Percentiles rank a stretch among this genome's conserved stretches.
phyloP scores from a whole-genome alignment of 2,888 invertebrate genomes.

The Priocnemis perturbator region DNA sequence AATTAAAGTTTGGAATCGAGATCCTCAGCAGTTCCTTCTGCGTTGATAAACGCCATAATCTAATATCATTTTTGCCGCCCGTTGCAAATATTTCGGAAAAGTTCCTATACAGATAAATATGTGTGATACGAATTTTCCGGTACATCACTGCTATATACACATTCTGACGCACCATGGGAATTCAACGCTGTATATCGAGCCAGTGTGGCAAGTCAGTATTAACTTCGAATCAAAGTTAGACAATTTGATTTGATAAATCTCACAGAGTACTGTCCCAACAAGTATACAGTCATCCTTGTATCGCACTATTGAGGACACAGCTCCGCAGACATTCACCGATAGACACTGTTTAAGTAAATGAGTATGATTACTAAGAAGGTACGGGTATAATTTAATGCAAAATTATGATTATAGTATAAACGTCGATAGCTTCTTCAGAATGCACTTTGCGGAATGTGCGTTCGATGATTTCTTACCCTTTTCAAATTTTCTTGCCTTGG shows the following conservation, averaged over 20 bases:
- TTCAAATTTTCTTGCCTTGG: too few species aligned
- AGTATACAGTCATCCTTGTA: constrained; percentile 80
- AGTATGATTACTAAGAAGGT: too few species aligned
- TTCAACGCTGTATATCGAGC: constrained; percentile 86
- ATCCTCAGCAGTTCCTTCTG: constrained; percentile 89
- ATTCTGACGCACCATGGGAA: constrained; percentile 85
- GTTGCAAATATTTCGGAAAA: constrained; percentile 92
- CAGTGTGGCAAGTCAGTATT: constrained; percentile 88
- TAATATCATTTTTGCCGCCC: constrained; percentile 88
- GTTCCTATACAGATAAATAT: constrained; percentile 77
- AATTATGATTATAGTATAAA: too few species aligned
- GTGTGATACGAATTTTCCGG: too few species aligned
- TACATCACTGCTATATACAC: constrained; percentile 14
- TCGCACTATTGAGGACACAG: constrained; percentile 85
- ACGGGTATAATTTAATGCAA: too few species aligned
- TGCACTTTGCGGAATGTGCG: too few species aligned
- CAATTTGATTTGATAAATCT: constrained; percentile 87
- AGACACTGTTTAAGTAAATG: constrained; percentile 72
- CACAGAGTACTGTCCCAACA: constrained; percentile 86
- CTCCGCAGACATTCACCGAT: constrained; percentile 79
- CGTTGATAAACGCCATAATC: constrained; percentile 88
- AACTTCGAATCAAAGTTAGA: constrained; percentile 82
- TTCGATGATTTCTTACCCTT: too few species aligned
- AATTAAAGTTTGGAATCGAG: constrained; percentile 90
- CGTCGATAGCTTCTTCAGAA: too few species aligned